phyloP scores from a whole-genome alignment of 2,888 invertebrate genomes.

The Acanthacorydalis orientalis region DNA sequence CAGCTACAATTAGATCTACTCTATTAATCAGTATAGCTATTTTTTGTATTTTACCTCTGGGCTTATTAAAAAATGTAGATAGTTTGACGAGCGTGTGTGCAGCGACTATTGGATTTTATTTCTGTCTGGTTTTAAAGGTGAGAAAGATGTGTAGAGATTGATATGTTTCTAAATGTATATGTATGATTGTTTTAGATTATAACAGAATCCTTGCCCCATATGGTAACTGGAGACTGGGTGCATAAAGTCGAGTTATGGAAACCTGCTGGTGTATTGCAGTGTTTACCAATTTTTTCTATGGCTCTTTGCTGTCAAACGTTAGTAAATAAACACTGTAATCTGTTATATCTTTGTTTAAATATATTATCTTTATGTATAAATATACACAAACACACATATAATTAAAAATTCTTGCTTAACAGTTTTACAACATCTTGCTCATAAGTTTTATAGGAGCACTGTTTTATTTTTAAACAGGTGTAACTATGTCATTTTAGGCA shows the following conservation, averaged over 20 bases:
- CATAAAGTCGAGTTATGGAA: slow-evolving; percentile 61
- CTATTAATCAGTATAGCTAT: slow-evolving; percentile 54
- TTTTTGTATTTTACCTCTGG: slow-evolving; percentile 77
- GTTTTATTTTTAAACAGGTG: too few species aligned
- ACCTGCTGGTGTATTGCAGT: slow-evolving; percentile 72
- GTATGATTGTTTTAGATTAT: slow-evolving; percentile 41
- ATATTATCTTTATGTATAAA: too few species aligned
- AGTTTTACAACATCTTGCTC: too few species aligned
- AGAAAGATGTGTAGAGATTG: slow-evolving; percentile 10
- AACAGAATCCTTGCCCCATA: slow-evolving; percentile 56
- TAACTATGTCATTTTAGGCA: slow-evolving; percentile 38
- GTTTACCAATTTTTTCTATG: slow-evolving; percentile 92
- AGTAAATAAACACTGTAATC: slow-evolving; percentile 19
- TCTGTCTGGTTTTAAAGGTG: slow-evolving; percentile 75
- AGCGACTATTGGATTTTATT: slow-evolving; percentile 82
- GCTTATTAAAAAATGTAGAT: slow-evolving; percentile 75
- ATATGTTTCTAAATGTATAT: neutral
- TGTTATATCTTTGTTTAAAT: neutral
- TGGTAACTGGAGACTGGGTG: slow-evolving; percentile 59
- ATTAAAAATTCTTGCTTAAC: too few species aligned
- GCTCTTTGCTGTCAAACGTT: slow-evolving; percentile 93
- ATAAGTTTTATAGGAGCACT: neutral
- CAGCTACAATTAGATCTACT: slow-evolving; percentile 35
- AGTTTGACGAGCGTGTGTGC: slow-evolving; percentile 76
- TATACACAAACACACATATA: too few species aligned